Evolutionary conservation across 2,888 invertebrate species (phyloP).

Genomic region (Alitta virens): DNA sequence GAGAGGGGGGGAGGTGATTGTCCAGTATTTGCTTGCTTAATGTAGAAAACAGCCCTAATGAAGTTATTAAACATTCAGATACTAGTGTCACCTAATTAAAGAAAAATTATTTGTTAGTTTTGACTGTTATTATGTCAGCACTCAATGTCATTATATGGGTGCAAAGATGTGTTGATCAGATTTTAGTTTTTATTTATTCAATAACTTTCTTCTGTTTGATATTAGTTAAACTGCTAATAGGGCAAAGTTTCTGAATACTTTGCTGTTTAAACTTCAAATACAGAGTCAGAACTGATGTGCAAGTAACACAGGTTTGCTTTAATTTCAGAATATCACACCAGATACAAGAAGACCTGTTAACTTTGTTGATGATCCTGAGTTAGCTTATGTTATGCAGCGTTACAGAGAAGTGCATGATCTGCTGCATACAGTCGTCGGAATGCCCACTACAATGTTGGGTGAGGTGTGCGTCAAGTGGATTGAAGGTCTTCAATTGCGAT

Average conservation of each 20-base stretch:
- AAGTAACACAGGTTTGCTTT: too few relatives aligned
- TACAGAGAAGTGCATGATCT: constrained; percentile 97
- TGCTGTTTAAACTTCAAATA: too few relatives aligned
- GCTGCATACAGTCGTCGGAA: constrained; percentile 80
- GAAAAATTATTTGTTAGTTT: too few relatives aligned
- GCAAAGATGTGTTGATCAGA: too few relatives aligned
- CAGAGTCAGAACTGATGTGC: too few relatives aligned
- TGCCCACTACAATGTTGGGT: constrained; percentile 67
- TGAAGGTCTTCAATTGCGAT: constrained; percentile 88
- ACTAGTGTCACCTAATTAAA: too few relatives aligned
- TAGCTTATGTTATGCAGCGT: constrained; percentile 95
- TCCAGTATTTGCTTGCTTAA: too few relatives aligned
- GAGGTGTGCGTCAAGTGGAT: constrained; percentile 97
- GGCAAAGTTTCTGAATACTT: neutral
- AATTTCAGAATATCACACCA: constrained; percentile 62
- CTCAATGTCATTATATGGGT: too few relatives aligned
- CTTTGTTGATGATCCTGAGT: constrained; percentile 83
- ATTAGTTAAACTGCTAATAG: neutral
- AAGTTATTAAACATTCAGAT: too few relatives aligned
- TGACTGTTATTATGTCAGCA: too few relatives aligned
- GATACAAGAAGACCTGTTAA: constrained; percentile 86
- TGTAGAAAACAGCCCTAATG: too few relatives aligned
- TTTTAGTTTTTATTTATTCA: neutral
- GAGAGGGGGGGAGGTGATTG: too few relatives aligned
- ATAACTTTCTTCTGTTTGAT: neutral